Base-by-base conservation (phyloP, 2,113 vertebrate genomes). In the Talpa occidentalis region DNA sequence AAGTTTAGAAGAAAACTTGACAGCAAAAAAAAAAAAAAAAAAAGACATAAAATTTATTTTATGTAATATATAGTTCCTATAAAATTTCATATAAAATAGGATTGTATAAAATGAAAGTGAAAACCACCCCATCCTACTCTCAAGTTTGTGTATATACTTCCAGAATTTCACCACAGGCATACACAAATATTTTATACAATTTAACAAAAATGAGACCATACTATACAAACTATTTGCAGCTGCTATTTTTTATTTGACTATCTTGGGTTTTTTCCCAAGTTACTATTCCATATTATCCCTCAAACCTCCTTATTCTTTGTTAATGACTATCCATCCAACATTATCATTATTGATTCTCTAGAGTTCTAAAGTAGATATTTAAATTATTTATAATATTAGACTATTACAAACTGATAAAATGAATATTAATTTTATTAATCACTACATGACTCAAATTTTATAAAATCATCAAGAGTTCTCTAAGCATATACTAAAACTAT, bases 391-490 rank as follows among this genome's bases (percentile, higher is more conserved):
- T 3, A 85, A 54, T 64, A 81, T 77, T 66, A 77, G 62, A 77
- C 21, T 86, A 76, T 54, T 84, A 60, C 14, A 80, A 85, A 69
- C 6, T 44, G 15, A 73, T 64, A 81, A 85, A 89, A 76, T 82
- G 44, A 87, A 82, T 37, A 90, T 77, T 93, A 35, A 87, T 56
- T 90, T 82, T 93, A 70, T 88, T 62, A 74, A 69, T 73, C 40
- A 70, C 26, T 83, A 42, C 15, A 30, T 73, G 35, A 90, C 49
- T 87, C 35, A 76, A 85, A 83, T 94, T 37, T 76, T 87, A 10
- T 77, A 74, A 88, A 93, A 80, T 82, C 47, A 84, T 66, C 59
- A 79, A 67, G 77, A 67, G 49, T 74, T 24, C 83, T 93, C 93
- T 76, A 90, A 89, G 69, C 35, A 83, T 11, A 91, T 2, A 76